phyloP scores from a whole-genome alignment of 1,140 invertebrate species.

The Berghia stephanieae region DNA sequence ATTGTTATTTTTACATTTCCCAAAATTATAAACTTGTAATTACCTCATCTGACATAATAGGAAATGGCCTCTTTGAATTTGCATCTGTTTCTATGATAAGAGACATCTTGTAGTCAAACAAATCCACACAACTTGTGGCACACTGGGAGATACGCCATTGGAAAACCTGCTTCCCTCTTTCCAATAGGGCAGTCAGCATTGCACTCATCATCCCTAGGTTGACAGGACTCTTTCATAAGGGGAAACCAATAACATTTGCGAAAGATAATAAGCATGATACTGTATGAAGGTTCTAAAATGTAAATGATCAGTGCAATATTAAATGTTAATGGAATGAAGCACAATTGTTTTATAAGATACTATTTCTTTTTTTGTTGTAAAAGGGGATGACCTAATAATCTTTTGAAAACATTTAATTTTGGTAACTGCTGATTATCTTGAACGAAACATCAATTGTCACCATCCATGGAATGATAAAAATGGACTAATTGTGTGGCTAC shows the following conservation, averaged over 20 bases:
- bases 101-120: conserved; percentile 43
- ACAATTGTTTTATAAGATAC: no score
- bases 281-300: not conserved
- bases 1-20: no score
- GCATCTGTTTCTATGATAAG: conserved; percentile 42
- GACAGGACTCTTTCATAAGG: conserved; percentile 40
- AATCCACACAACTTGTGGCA: conserved; percentile 37
- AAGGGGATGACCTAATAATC: no score
- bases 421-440: no score
- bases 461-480: no score
- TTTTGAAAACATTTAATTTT: no score
- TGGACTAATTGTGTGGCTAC: no score
- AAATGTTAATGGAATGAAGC: not conserved
- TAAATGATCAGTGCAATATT: not conserved
- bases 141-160: conserved; percentile 43
- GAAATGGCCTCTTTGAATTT: conserved; percentile 37
- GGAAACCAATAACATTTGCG: conserved; percentile 1
- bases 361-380: no score
- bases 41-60: conserved; percentile 44
- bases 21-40: not conserved
- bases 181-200: conserved; percentile 47
- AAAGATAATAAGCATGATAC: not conserved
- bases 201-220: conserved; percentile 42
- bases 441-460: no score
- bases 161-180: conserved; percentile 42